Evolutionary conservation across 2,797 vertebrate genomes (phyloP).

Genomic region (Chelon auratus): DNA sequence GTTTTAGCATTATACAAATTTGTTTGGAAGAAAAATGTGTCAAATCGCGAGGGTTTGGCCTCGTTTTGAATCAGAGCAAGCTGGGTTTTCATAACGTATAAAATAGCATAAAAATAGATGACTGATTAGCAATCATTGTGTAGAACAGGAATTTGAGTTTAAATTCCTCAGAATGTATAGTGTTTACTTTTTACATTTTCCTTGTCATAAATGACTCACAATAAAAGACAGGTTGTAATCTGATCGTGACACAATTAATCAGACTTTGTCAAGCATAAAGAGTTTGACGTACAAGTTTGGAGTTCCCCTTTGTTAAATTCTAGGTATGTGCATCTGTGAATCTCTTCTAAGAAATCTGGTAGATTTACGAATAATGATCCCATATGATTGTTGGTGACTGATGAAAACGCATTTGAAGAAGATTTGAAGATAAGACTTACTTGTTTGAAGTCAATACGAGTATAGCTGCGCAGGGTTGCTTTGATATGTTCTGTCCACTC

Average conservation of each 20-base stretch:
- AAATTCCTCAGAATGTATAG: not conserved
- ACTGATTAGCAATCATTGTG: not conserved
- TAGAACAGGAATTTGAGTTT: not conserved
- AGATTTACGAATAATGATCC: not conserved
- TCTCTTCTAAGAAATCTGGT: not conserved
- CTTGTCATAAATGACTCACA: not conserved
- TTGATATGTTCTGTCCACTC: constrained; percentile 88
- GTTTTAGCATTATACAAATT: not conserved
- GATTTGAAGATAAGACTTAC: constrained; percentile 49
- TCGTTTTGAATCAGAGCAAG: no score
- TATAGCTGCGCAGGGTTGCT: constrained; percentile 79
- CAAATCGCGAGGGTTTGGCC: not conserved
- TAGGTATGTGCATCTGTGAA: not conserved
- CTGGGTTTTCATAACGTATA: not conserved
- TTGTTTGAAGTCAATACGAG: constrained; percentile 86
- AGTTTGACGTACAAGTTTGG: not conserved
- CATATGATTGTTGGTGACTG: no score
- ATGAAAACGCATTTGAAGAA: not conserved
- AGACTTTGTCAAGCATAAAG: not conserved
- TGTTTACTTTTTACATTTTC: not conserved
- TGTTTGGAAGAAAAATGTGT: not conserved
- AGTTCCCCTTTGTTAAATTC: not conserved
- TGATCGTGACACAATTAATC: not conserved
- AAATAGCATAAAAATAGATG: not conserved
- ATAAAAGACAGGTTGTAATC: not conserved